Base-by-base conservation (phyloP, 2,888 invertebrate species). In the Heliconius erato region DNA sequence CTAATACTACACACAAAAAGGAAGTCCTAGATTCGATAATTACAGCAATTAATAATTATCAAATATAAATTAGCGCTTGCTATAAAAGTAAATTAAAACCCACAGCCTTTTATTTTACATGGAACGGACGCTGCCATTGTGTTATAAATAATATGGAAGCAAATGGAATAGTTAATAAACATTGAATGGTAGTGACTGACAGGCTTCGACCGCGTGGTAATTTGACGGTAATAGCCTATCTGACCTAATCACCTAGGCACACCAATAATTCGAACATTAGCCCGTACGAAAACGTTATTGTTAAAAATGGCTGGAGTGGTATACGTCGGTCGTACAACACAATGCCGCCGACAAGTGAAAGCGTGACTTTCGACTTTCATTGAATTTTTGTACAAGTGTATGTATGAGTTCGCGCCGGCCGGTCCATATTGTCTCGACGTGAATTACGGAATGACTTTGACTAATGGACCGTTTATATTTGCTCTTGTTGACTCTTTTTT, bases 301-400 rank as follows among this genome's bases (percentile, higher is more conserved):
- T 92, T 90, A 90, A 92, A 94, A 93, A 93, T 91, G 92, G 91
- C 85, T 87, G 32, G 32, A 32, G 84, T 87, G 85, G 85, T 82
- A 84, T 86, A 84, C 80, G 83, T 85, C 89, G 88, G 90, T 85
- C 89, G 87, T 90, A 90, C 91, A 91, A 91, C 92, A 93, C 94
- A 92, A 93, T 92, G 91, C 91, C 89, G 92, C 89, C 91, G 91
- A 91, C 94, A 91, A 95, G 95, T 95, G 95, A 96, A 96, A 96
- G 95, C 94, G 92, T 93, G 90, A 94, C 95, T 96, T 95, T 96
- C 95, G 92, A 95, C 95, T 95, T 95, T 95, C 95, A 93, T 95
- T 94, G 92, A 92, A 93, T 95, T 95, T 95, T 95, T 95, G 95
- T 95, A 89, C 90, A 91, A 92, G 91, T 91, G 91, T 94, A 91